These are phyloP conservation scores for Caenorhabditis parvicauda DNA, from an alignment of 2,888 invertebrate genomes.

Conservation along the genomic window DNA sequence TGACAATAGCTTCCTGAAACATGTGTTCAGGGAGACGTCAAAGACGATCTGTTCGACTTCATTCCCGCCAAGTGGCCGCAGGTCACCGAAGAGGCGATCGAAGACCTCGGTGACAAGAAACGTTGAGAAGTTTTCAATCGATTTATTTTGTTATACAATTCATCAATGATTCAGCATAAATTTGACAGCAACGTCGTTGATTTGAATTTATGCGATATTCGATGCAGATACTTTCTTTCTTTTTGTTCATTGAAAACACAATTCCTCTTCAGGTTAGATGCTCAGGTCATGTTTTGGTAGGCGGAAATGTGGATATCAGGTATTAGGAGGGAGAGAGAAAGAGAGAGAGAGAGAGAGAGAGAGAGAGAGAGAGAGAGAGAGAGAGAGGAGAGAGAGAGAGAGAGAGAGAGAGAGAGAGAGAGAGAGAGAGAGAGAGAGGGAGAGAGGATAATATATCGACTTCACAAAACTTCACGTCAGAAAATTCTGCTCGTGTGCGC, in stretches of 20 bases:
- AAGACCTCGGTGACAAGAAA: slow-evolving; percentile 51
- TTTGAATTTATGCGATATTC: not conserved
- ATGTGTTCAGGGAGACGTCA: slow-evolving; percentile 71
- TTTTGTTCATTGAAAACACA: too few species aligned
- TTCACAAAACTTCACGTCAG: not conserved
- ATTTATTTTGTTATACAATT: slow-evolving; percentile 1
- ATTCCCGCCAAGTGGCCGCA: slow-evolving; percentile 94
- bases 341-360: not conserved
- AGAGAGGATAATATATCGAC: not conserved
- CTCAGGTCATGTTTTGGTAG: not conserved
- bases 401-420: slow-evolving; percentile 3
- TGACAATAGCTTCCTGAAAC: not conserved
- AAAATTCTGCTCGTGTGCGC: not conserved
- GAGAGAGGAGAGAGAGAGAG: not conserved
- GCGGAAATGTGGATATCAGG: not conserved
- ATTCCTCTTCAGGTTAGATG: not conserved
- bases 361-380: slow-evolving; percentile 1
- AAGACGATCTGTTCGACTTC: slow-evolving; percentile 94
- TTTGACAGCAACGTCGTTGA: too few species aligned
- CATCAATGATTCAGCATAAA: not conserved
- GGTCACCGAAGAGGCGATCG: slow-evolving; percentile 41
- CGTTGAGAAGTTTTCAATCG: slow-evolving; percentile 20
- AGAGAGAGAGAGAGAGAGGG: slow-evolving; percentile 7
- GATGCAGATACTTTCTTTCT: not conserved
- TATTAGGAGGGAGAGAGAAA: not conserved